Evolutionary conservation across 2,888 invertebrate genomes (phyloP).

Genomic region (Ormyrus thymus): DNA sequence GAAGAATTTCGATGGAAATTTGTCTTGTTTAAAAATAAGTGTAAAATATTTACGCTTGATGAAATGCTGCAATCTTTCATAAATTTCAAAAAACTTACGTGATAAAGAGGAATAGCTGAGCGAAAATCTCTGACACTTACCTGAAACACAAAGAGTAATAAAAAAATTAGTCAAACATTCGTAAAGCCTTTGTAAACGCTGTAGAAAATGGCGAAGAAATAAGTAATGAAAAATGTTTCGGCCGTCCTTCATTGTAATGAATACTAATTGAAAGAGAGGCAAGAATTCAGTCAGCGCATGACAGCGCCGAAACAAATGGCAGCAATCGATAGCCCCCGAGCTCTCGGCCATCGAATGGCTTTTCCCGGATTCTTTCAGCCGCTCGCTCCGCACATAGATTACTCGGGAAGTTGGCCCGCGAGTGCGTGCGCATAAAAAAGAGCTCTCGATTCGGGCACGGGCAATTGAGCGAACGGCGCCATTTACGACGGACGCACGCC

Average conservation of each 20-base stretch:
- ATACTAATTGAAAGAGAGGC: no score
- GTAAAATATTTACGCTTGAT: no score
- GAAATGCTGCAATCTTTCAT: no score
- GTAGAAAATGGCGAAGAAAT: not conserved
- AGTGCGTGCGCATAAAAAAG: slow-evolving; percentile 26
- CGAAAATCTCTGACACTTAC: slow-evolving; percentile 23
- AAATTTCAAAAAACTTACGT: no score
- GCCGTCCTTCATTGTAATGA: no score
- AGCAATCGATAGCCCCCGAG: not conserved
- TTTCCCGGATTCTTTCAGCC: slow-evolving; percentile 18
- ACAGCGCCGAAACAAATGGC: not conserved
- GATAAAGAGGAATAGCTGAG: no score
- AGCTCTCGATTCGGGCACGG: slow-evolving; percentile 38
- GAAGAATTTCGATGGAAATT: no score
- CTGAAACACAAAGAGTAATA: slow-evolving; percentile 31
- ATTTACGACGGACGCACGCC: slow-evolving; percentile 20
- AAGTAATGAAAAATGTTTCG: no score
- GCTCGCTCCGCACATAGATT: not conserved
- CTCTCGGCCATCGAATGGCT: slow-evolving; percentile 10
- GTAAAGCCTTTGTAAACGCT: no score
- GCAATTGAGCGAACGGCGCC: slow-evolving; percentile 46
- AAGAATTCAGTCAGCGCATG: no score
- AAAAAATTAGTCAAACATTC: not conserved
- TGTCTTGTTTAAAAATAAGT: no score
- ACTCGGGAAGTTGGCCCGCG: not conserved